These are phyloP conservation scores for Alaudala cheleensis DNA, from an alignment of 2,113 vertebrate genomes.

Conservation along the genomic window DNA sequence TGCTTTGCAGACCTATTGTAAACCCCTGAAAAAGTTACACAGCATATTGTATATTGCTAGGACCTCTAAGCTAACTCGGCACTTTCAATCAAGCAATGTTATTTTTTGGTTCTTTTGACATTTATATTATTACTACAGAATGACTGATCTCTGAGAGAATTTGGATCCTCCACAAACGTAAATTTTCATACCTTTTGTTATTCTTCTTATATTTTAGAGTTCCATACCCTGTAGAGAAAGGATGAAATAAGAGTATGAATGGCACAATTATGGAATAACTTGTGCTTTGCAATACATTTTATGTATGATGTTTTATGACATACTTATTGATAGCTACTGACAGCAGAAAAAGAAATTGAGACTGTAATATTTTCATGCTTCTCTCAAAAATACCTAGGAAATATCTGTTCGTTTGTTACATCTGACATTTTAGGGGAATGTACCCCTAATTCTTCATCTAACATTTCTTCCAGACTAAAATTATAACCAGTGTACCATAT, in stretches of 20 bases:
- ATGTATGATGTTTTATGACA: not conserved
- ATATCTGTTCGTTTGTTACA: not conserved
- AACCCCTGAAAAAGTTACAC: not conserved
- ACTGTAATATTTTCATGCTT: not conserved
- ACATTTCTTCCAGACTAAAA: not conserved
- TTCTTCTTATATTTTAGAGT: not conserved
- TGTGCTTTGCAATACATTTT: not conserved
- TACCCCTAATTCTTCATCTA: not conserved
- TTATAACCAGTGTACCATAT: not conserved
- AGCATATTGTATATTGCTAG: not conserved
- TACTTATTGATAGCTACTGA: not conserved
- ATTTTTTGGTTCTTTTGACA: not conserved
- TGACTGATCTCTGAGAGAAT: not conserved
- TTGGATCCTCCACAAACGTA: not conserved
- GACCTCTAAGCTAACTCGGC: not conserved
- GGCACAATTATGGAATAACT: not conserved
- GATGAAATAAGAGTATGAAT: not conserved
- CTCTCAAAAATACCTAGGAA: not conserved
- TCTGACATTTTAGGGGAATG: conserved; percentile 10
- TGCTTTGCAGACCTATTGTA: not conserved
- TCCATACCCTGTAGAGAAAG: not conserved
- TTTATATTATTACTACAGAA: not conserved
- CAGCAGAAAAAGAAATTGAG: not conserved
- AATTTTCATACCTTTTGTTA: not conserved
- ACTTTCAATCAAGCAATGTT: not conserved